phyloP scores from a whole-genome alignment of 2,888 invertebrate species.

The Labia minor region DNA sequence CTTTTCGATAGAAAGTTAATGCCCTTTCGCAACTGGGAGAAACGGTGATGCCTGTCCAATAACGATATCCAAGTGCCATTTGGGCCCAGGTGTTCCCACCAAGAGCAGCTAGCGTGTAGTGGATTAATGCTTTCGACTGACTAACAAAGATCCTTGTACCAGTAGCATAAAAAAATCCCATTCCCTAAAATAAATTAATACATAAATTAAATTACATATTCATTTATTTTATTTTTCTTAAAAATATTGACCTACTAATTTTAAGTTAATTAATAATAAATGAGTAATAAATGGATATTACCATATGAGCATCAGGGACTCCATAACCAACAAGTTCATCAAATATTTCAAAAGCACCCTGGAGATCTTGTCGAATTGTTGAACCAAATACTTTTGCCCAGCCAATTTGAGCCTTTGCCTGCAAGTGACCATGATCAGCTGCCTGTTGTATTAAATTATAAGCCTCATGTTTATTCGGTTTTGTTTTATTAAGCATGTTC shows the following conservation, averaged over 20 bases:
- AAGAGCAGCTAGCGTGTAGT: constrained; percentile 83
- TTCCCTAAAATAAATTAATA: constrained; percentile 45
- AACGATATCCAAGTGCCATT: constrained; percentile 93
- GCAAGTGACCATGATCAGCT: constrained; percentile 65
- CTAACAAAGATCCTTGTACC: constrained; percentile 81
- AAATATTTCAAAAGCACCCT: constrained; percentile 64
- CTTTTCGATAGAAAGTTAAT: constrained; percentile 79
- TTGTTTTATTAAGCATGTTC: constrained; percentile 57
- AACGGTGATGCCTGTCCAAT: constrained; percentile 85
- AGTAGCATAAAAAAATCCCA: constrained; percentile 77
- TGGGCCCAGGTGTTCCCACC: constrained; percentile 88
- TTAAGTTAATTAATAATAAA: too few species aligned
- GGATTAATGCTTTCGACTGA: constrained; percentile 76
- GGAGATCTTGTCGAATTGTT: constrained; percentile 63
- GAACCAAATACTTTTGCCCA: constrained; percentile 82
- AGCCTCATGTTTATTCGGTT: constrained; percentile 59
- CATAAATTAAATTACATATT: background rate
- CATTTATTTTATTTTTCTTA: too few species aligned
- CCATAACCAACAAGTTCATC: constrained; percentile 63
- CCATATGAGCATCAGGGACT: constrained; percentile 81
- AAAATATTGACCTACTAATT: too few species aligned
- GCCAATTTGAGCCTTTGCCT: constrained; percentile 73
- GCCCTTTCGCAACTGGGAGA: constrained; percentile 83
- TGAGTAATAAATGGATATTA: too few species aligned
- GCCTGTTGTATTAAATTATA: constrained; percentile 68